Evolutionary conservation across 2,888 invertebrate species (phyloP).

Genomic region (Drosophila melanosoma): DNA sequence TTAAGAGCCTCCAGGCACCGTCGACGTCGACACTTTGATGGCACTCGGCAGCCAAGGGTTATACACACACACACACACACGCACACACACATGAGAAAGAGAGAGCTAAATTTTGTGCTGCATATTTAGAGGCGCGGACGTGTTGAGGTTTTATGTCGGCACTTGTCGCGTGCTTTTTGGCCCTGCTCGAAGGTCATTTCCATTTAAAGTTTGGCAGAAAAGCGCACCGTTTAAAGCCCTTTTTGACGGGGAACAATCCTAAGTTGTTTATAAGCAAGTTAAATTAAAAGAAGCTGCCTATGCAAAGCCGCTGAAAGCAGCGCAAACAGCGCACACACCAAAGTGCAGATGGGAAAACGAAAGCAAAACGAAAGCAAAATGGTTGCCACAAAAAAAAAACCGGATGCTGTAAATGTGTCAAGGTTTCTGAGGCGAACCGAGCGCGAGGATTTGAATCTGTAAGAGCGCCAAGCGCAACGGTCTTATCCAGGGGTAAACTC

Average conservation of each 20-base stretch:
- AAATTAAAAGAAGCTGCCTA: conserved; percentile 71
- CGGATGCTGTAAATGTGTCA: conserved; percentile 65
- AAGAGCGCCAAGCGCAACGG: conserved; percentile 28
- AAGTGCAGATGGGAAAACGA: conserved; percentile 28
- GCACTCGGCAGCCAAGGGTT: conserved; percentile 64
- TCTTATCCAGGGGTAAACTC: conserved; percentile 67
- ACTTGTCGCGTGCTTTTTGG: conserved; percentile 58
- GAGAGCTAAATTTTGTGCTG: conserved; percentile 34
- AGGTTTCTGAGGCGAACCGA: conserved; percentile 49
- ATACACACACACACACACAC: conserved; percentile 24
- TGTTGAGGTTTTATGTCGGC: conserved; percentile 64
- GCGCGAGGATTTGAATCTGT: conserved; percentile 62
- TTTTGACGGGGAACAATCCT: conserved; percentile 60
- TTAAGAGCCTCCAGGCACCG: conserved; percentile 67
- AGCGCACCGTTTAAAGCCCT: conserved; percentile 57
- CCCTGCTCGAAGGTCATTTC: conserved; percentile 65
- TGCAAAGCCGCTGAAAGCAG: conserved; percentile 62
- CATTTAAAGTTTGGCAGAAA: conserved; percentile 41
- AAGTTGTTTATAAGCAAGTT: conserved; percentile 60
- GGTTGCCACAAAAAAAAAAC: conserved; percentile 23
- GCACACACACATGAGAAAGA: background rate
- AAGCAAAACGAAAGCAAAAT: conserved; percentile 18
- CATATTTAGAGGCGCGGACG: conserved; percentile 60
- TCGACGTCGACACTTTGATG: conserved; percentile 65
- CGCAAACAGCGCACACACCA: conserved; percentile 38